Evolutionary conservation across 2,888 invertebrate genomes (phyloP).

Genomic region (Scaptomyza tumidula): DNA sequence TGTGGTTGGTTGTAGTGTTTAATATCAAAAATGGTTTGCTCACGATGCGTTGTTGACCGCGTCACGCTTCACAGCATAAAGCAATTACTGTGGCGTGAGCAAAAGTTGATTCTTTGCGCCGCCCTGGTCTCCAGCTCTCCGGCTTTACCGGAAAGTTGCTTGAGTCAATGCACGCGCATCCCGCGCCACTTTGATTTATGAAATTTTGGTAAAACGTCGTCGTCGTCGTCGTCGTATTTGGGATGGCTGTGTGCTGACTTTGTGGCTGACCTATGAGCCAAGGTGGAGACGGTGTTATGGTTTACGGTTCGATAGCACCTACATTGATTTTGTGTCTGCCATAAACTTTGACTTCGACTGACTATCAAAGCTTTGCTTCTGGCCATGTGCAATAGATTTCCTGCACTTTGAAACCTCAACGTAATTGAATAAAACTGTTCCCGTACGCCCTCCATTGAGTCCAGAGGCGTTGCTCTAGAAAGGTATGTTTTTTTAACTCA

Average conservation of each 20-base stretch:
- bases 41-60: constrained; percentile 77
- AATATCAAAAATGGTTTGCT: constrained; percentile 68
- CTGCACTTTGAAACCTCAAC: constrained; percentile 34
- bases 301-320: constrained; percentile 10
- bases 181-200: constrained; percentile 71
- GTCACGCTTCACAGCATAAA: constrained; percentile 74
- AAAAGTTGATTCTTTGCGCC: constrained; percentile 52
- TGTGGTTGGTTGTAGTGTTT: constrained; percentile 36
- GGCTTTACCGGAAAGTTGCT: constrained; percentile 14
- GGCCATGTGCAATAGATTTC: constrained; percentile 23
- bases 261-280: constrained; percentile 18
- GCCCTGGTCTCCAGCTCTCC: neutral
- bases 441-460: neutral
- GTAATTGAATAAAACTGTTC: constrained; percentile 47
- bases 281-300: neutral
- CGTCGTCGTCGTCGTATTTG: neutral
- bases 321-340: constrained; percentile 68
- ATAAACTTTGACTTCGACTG: constrained; percentile 60
- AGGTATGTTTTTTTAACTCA: constrained; percentile 18
- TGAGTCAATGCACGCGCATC: constrained; percentile 42
- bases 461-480: constrained; percentile 7
- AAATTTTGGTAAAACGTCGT: constrained; percentile 57
- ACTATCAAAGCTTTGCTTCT: constrained; percentile 53
- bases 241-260: constrained; percentile 23
- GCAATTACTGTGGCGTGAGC: constrained; percentile 71